Evolutionary conservation across 2,888 invertebrate species (phyloP), one percentile per base, ranked within the genome.

Genomic region (Barypeithes pellucidus): DNA sequence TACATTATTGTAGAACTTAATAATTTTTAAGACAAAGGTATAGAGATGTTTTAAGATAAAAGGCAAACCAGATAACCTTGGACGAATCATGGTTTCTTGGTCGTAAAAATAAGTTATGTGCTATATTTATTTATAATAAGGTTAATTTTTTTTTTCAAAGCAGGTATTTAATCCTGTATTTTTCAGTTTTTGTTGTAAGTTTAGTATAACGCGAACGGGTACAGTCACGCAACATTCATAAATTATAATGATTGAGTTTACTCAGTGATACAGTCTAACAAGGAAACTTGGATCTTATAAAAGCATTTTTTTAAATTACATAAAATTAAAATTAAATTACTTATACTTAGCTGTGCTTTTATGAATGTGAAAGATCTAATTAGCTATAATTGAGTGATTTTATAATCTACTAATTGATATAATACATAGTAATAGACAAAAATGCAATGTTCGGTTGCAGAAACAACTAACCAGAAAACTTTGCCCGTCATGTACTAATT

Each of bases 21-120:
- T 74, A 67, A 70, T 74, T 74, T 74, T 74, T 61, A 69, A 75
- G 70, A 75, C 75, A 75, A 75, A 75, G 71, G 57, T 57, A 75
- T 67, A 29, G 20, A 50, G 72, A 66, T 59, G 54, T 60, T 67
- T 67, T 20, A 60, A 73, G 67, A 74, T 74, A 74, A 74, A 74
- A 62, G 59, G 63, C 36, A 50, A 75, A 75, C 71, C 47, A 62
- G 75, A 63, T 75, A 71, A 71, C 75, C 75, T 75, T 75, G 75
- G 61, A 36, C 54, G 65, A 20, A 43, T 50, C 68, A 41, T 70
- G 73, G 52, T 73, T 73, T 66, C 68, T 70, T 60, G 57, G 4
- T 41, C 43, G 5, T 41, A 66, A 59, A 71, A 63, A 59, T 68
- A 29, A 20, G 20, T 47, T 47, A 43, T 60, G 67, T 68, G 67